phyloP scores from a whole-genome alignment of 2,113 vertebrate species.

The Sinocyclocheilus maitianheensis region DNA sequence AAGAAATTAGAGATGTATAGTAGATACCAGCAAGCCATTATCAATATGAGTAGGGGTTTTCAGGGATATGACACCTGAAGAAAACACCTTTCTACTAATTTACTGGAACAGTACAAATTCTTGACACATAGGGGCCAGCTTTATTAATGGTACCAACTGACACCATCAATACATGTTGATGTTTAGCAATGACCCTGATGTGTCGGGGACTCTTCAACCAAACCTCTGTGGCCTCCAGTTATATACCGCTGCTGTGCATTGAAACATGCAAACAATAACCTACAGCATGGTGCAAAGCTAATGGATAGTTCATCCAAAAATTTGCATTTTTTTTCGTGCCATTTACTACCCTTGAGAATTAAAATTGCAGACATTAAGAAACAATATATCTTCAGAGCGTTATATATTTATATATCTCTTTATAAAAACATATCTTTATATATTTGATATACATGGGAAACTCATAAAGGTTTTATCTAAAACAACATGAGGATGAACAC shows the following conservation, averaged over 20 bases:
- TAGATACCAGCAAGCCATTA: neutral
- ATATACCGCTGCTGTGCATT: neutral
- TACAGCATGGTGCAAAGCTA: neutral
- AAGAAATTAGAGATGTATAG: neutral
- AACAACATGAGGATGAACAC: neutral
- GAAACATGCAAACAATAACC: neutral
- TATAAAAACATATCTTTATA: no score
- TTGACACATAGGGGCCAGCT: neutral
- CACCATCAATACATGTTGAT: neutral
- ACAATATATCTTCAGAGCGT: neutral
- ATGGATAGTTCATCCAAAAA: neutral
- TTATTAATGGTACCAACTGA: neutral
- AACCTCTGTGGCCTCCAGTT: neutral
- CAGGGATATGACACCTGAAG: neutral
- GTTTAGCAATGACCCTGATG: conserved; percentile 13
- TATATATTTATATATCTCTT: no score
- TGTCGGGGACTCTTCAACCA: neutral
- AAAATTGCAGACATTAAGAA: neutral
- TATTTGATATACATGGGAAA: no score
- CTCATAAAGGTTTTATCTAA: neutral
- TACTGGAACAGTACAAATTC: neutral
- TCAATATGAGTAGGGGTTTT: neutral
- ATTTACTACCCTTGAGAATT: neutral
- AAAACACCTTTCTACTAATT: neutral
- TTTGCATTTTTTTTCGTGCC: neutral